These are phyloP conservation scores for Pangasius mekongensis DNA, from an alignment of 2,797 vertebrate genomes.

Conservation along the genomic window DNA sequence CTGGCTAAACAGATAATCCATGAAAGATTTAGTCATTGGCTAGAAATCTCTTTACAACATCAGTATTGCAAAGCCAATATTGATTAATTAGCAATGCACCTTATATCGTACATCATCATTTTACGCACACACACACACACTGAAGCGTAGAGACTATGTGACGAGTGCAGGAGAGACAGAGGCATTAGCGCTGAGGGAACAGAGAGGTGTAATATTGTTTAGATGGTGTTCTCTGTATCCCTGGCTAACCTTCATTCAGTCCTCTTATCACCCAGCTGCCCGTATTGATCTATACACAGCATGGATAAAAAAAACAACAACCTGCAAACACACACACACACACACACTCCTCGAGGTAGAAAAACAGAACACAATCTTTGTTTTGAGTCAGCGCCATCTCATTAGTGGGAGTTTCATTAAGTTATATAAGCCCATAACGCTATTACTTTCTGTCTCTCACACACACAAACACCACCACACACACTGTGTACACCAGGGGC, in stretches of 20 bases:
- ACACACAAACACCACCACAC: neutral
- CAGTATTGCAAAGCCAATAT: neutral
- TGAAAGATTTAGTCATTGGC: neutral
- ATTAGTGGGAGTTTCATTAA: slow-evolving; percentile 53
- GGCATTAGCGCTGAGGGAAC: neutral
- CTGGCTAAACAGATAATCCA: neutral
- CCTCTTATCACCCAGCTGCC: slow-evolving; percentile 29
- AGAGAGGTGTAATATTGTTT: neutral
- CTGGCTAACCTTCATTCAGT: slow-evolving; percentile 26
- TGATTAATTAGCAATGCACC: neutral
- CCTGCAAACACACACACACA: neutral
- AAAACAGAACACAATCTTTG: slow-evolving; percentile 26
- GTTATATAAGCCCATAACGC: slow-evolving; percentile 36
- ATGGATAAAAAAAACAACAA: neutral
- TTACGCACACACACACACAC: neutral
- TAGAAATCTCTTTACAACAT: neutral
- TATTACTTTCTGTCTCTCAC: slow-evolving; percentile 13
- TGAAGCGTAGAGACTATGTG: neutral
- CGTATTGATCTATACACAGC: slow-evolving; percentile 8
- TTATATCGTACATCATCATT: neutral
- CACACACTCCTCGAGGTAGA: neutral
- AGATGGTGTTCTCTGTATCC: neutral
- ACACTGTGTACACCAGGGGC: neutral
- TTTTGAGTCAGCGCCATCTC: slow-evolving; percentile 41
- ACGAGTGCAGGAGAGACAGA: slow-evolving; percentile 12